phyloP scores from a whole-genome alignment of 2,797 vertebrate genomes.

The Spinibarbus caldwelli region DNA sequence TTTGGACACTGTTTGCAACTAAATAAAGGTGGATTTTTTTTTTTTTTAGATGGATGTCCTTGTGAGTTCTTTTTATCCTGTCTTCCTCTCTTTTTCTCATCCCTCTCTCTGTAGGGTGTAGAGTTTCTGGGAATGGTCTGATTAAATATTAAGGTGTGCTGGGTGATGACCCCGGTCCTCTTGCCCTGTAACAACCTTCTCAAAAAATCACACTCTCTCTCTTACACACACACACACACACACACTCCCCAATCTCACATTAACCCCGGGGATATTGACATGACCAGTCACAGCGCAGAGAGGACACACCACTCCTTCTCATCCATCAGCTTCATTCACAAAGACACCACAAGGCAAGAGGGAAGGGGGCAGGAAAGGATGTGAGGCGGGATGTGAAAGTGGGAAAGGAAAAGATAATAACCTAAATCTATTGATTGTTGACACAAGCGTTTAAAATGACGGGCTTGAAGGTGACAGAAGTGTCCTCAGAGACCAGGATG shows the following conservation, averaged over 20 bases:
- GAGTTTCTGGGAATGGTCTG: conserved; percentile 67
- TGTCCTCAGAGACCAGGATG: conserved; percentile 20
- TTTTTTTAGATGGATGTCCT: conserved; percentile 30
- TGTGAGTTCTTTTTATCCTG: not conserved
- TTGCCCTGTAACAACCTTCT: conserved; percentile 44
- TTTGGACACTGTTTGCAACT: conserved; percentile 3
- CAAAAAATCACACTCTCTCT: conserved; percentile 3
- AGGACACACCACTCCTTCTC: conserved; percentile 59
- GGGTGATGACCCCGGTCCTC: conserved; percentile 68
- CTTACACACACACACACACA: not conserved
- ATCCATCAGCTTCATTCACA: conserved; percentile 71
- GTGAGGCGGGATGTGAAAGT: conserved; percentile 23
- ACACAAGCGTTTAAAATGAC: conserved; percentile 31
- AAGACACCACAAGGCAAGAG: conserved; percentile 57
- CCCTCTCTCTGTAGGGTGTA: conserved; percentile 63
- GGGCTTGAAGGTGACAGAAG: conserved; percentile 43
- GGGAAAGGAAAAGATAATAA: conserved; percentile 32
- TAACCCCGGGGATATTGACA: conserved; percentile 64
- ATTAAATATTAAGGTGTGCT: conserved; percentile 80
- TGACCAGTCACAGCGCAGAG: conserved; percentile 57
- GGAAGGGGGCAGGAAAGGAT: conserved; percentile 13
- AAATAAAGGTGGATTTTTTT: conserved; percentile 34
- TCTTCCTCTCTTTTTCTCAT: conserved; percentile 19
- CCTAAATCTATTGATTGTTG: conserved; percentile 50
- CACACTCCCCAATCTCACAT: conserved; percentile 14